Conservation (phyloP, 2,888 invertebrate species). For the Epinotia ramella region DNA sequence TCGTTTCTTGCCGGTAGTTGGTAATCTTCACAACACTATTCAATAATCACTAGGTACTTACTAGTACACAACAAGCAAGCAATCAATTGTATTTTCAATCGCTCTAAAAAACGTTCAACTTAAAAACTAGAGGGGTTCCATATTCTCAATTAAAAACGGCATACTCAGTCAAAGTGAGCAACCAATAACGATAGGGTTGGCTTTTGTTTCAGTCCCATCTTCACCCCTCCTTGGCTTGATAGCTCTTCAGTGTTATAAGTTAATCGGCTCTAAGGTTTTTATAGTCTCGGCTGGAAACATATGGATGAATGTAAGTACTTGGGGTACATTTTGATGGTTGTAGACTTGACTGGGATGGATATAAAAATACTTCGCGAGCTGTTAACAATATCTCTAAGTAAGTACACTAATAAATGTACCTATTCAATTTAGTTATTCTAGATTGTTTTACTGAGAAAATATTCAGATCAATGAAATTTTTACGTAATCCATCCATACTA, state of each 20-base stretch:
- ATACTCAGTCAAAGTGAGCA: constrained; percentile 67
- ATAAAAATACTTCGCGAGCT: background rate
- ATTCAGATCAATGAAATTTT: too few species aligned
- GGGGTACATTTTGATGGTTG: constrained; percentile 4
- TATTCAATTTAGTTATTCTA: too few species aligned
- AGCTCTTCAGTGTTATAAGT: constrained; percentile 74
- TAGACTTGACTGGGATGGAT: constrained; percentile 21
- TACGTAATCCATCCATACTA: too few species aligned
- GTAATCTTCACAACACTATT: too few species aligned
- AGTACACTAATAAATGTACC: too few species aligned
- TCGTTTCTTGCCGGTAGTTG: too few species aligned
- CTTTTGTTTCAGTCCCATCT: constrained; percentile 70
- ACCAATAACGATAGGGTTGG: constrained; percentile 70
- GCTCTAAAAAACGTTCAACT: background rate
- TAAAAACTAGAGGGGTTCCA: constrained; percentile 15
- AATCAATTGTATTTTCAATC: background rate
- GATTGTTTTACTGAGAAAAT: too few species aligned
- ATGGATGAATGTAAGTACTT: constrained; percentile 8
- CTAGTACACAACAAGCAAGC: background rate
- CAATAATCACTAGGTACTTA: too few species aligned
- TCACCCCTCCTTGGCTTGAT: constrained; percentile 68
- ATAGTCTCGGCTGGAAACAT: constrained; percentile 22
- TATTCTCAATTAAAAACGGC: constrained; percentile 69
- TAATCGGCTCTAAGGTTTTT: constrained; percentile 56
- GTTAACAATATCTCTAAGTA: background rate